phyloP scores from a whole-genome alignment of 1,140 invertebrate species.

The Sminthurinus signatus region DNA sequence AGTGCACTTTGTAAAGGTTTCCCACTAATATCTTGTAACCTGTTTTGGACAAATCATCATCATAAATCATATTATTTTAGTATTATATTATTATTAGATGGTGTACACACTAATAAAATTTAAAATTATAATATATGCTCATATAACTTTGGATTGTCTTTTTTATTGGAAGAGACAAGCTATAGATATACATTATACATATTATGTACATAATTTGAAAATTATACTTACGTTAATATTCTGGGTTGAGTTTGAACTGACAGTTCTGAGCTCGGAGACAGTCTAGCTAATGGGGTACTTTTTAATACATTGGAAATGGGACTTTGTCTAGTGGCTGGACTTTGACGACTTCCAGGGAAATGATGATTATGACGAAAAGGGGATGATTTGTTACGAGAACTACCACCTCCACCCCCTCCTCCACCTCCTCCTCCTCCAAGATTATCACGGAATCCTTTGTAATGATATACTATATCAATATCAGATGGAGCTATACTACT shows the following conservation, averaged over 20 bases:
- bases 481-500: slow-evolving; percentile 95
- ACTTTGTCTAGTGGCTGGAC: slow-evolving; percentile 37
- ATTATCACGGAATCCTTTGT: slow-evolving; percentile 72
- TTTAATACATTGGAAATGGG: slow-evolving; percentile 56
- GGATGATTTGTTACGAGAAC: slow-evolving; percentile 24
- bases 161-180: too few species aligned
- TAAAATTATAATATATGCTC: too few species aligned
- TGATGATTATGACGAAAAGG: slow-evolving; percentile 39
- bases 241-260: slow-evolving; percentile 77
- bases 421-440: slow-evolving; percentile 51
- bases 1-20: slow-evolving; percentile 77
- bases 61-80: too few species aligned
- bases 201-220: too few species aligned
- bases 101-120: too few species aligned
- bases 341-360: slow-evolving; percentile 37
- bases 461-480: slow-evolving; percentile 94
- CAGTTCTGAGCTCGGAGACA: slow-evolving; percentile 85
- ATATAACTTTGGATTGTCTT: too few species aligned
- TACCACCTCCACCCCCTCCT: slow-evolving; percentile 45
- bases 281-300: slow-evolving; percentile 77
- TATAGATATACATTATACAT: too few species aligned
- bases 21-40: slow-evolving; percentile 86
- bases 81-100: too few species aligned
- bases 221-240: slow-evolving; percentile 82
- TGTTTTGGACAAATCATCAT: too few species aligned